Percentiles rank a stretch among this genome's conserved stretches.
Conservation (phyloP, 2,888 invertebrate species). For the Plagodis dolabraria region DNA sequence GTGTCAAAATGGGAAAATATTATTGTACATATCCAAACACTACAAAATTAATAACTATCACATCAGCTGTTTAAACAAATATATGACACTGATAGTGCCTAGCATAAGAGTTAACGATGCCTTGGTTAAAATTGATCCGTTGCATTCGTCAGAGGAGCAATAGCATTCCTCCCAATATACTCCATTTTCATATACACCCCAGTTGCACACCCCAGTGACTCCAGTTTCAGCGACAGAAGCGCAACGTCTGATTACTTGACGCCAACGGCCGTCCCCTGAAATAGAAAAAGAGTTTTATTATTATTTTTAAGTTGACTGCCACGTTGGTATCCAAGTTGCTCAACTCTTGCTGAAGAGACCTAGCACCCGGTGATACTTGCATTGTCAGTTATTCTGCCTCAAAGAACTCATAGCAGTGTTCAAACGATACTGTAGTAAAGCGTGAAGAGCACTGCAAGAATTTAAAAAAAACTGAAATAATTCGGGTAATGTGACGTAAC, state of each 20-base stretch:
- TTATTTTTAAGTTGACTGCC: too few species aligned
- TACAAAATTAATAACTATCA: conserved; percentile 8
- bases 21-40: neutral
- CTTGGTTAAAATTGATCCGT: conserved; percentile 66
- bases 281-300: neutral
- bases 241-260: conserved; percentile 95
- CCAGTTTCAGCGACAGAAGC: conserved; percentile 96
- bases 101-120: conserved; percentile 52
- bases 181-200: conserved; percentile 97
- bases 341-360: too few species aligned
- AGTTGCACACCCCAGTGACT: conserved; percentile 97
- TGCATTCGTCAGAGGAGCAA: conserved; percentile 96
- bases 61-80: conserved; percentile 8
- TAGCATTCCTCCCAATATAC: conserved; percentile 99
- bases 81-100: conserved; percentile 24
- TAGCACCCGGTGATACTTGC: neutral
- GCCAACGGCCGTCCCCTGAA: conserved; percentile 97
- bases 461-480: too few species aligned
- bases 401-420: too few species aligned
- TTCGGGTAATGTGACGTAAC: too few species aligned
- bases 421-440: too few species aligned
- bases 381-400: neutral
- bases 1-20: too few species aligned
- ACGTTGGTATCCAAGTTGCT: too few species aligned
- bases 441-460: too few species aligned